These are phyloP conservation scores for Ypsolopha scabrella DNA, from an alignment of 2,888 invertebrate genomes.

Conservation along the genomic window DNA sequence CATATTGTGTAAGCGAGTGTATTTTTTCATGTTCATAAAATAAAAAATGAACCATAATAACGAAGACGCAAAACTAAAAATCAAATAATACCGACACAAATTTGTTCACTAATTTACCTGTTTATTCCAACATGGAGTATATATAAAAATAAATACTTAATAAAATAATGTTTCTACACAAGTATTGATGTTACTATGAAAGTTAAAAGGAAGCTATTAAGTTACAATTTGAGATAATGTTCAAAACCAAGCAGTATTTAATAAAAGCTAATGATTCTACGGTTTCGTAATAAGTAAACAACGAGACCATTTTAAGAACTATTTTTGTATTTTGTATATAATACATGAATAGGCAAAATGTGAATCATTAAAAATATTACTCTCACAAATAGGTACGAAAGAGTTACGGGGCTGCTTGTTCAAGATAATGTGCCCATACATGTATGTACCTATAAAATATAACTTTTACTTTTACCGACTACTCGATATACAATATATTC, in stretches of 20 bases:
- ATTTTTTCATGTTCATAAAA: too few relatives aligned
- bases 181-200: background rate
- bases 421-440: slow-evolving; percentile 43
- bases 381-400: slow-evolving; percentile 51
- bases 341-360: slow-evolving; percentile 68
- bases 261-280: background rate
- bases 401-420: slow-evolving; percentile 35
- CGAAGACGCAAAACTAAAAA: too few relatives aligned
- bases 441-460: slow-evolving; percentile 5
- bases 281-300: slow-evolving; percentile 15
- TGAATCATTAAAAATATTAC: slow-evolving; percentile 63
- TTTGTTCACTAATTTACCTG: too few relatives aligned
- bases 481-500: slow-evolving; percentile 6
- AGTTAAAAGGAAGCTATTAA: background rate
- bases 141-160: too few relatives aligned
- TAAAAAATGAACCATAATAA: too few relatives aligned
- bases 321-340: slow-evolving; percentile 63
- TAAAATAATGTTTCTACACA: too few relatives aligned
- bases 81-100: too few relatives aligned
- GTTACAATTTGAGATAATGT: too few relatives aligned
- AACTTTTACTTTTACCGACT: slow-evolving; percentile 16
- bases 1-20: too few relatives aligned
- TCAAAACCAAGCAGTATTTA: background rate
- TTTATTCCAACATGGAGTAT: too few relatives aligned
- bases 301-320: slow-evolving; percentile 38